Conservation (phyloP, 2,113 vertebrate genomes). For the Excalfactoria chinensis region DNA sequence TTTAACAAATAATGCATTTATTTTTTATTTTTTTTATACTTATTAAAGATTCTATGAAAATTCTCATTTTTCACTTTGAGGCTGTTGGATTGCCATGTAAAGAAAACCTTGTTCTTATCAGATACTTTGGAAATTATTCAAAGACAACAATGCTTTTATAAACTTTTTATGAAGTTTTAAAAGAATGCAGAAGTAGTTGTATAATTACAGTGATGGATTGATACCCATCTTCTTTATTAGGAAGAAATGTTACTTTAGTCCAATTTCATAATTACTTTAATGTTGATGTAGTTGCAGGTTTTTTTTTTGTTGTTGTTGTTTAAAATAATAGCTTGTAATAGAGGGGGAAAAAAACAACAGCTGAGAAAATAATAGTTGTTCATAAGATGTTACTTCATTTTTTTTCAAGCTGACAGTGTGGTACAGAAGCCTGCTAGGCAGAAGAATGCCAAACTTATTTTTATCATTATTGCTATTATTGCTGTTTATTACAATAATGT, state of each 20-base stretch:
- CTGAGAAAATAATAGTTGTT: not conserved
- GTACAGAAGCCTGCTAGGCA: not conserved
- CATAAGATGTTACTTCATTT: not conserved
- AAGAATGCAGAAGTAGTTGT: not conserved
- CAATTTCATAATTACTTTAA: not conserved
- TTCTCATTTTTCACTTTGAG: not conserved
- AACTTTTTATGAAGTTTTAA: not conserved
- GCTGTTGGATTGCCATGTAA: not conserved
- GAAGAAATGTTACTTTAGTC: not conserved
- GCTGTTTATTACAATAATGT: conserved; percentile 17
- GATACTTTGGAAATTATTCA: not conserved
- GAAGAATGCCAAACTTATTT: conserved; percentile 11
- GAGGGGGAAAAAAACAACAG: accelerated
- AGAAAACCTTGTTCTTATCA: not conserved
- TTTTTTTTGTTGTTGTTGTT: not conserved
- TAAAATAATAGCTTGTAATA: not conserved
- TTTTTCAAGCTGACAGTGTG: not conserved
- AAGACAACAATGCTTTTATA: not conserved
- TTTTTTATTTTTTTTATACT: not conserved
- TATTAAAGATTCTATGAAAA: not conserved
- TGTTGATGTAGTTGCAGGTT: not conserved
- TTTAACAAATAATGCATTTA: not conserved
- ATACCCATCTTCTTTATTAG: not conserved
- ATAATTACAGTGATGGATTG: not conserved
- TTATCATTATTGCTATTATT: conserved; percentile 30